Evolutionary conservation across 2,888 invertebrate species (phyloP).

Genomic region (Eupithecia subumbrata): DNA sequence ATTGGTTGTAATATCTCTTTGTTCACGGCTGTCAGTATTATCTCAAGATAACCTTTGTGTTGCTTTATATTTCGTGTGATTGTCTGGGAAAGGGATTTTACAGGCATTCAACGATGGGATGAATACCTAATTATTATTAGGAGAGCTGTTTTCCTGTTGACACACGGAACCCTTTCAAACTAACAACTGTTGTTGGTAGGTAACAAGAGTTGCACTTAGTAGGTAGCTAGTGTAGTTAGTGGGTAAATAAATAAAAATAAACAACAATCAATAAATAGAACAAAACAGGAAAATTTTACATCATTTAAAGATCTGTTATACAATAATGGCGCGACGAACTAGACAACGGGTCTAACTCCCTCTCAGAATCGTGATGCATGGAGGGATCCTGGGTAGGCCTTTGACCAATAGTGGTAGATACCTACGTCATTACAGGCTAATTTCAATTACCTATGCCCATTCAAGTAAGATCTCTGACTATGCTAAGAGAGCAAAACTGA

Average conservation of each 20-base stretch:
- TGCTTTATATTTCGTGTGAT: neutral
- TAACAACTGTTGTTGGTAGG: neutral
- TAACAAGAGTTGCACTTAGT: neutral
- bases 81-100: neutral
- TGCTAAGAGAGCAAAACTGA: neutral
- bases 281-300: constrained; percentile 26
- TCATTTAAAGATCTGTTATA: neutral
- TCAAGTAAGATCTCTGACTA: neutral
- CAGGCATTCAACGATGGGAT: neutral
- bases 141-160: neutral
- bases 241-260: constrained; percentile 1
- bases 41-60: constrained; percentile 1
- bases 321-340: too few relatives aligned
- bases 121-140: neutral
- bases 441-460: neutral
- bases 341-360: too few relatives aligned
- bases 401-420: too few relatives aligned
- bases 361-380: too few relatives aligned
- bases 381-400: too few relatives aligned
- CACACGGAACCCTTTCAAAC: neutral
- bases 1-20: neutral
- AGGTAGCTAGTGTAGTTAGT: neutral
- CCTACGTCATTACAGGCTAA: too few relatives aligned
- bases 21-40: neutral
- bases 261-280: constrained; percentile 14